Percentiles rank a stretch among this genome's conserved stretches.
These are phyloP conservation scores for Erebia ligea DNA, from an alignment of 2,888 invertebrate species.

Conservation along the genomic window DNA sequence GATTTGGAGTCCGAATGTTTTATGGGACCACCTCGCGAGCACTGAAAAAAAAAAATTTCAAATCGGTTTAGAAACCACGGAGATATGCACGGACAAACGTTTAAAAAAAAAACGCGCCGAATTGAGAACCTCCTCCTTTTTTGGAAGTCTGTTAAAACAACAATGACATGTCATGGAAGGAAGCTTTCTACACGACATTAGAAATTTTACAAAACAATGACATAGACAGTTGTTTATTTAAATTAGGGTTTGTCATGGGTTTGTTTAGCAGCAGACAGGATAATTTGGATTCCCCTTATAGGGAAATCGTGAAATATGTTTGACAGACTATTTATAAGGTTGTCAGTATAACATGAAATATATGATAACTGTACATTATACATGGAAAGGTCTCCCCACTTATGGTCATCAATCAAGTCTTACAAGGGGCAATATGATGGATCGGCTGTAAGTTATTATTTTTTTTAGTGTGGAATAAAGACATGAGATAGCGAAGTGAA, in stretches of 20 bases:
- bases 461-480: constrained; percentile 24
- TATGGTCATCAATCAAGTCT: constrained; percentile 28
- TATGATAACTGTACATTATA: constrained; percentile 21
- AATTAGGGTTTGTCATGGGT: constrained; percentile 1
- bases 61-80: no score
- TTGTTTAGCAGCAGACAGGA: background rate
- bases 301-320: constrained; percentile 5
- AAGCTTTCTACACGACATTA: background rate
- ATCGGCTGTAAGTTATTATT: constrained; percentile 21
- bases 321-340: constrained; percentile 12
- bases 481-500: constrained; percentile 46
- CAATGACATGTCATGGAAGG: background rate
- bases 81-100: no score
- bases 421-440: constrained; percentile 29
- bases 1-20: no score
- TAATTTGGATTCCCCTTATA: background rate
- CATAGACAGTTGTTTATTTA: background rate
- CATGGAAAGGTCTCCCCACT: constrained; percentile 8
- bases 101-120: no score
- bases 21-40: no score
- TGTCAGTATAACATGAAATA: constrained; percentile 19
- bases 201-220: background rate
- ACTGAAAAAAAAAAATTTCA: no score
- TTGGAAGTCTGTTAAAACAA: no score
- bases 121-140: no score